Conservation (phyloP, 1,140 invertebrate species). For the Mesaphorura yosii region DNA sequence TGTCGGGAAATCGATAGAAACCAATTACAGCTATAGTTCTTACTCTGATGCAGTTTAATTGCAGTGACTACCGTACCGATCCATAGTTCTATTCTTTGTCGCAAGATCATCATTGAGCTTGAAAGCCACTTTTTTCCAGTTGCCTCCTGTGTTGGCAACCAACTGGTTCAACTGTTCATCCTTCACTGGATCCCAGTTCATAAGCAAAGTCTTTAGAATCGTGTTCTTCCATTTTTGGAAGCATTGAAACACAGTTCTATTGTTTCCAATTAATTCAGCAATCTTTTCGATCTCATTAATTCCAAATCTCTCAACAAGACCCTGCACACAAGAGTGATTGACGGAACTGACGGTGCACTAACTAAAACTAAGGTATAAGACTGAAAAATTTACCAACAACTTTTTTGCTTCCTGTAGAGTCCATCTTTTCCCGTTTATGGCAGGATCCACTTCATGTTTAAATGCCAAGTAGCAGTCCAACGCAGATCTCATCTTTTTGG, state of each 20-base stretch:
- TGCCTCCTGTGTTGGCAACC: background rate
- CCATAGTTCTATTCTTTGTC: conserved; percentile 1
- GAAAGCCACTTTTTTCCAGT: conserved; percentile 1
- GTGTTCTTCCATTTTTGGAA: background rate
- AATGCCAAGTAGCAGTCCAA: too few relatives aligned
- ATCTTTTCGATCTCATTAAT: background rate
- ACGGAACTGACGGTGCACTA: background rate
- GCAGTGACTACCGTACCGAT: background rate
- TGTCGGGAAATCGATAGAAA: background rate
- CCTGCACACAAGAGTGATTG: background rate
- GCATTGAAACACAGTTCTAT: background rate
- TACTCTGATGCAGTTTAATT: background rate
- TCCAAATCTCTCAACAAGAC: background rate
- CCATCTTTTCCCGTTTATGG: too few relatives aligned
- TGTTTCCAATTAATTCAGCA: background rate
- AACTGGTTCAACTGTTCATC: background rate
- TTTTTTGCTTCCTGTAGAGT: background rate
- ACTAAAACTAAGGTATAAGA: background rate
- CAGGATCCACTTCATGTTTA: too few relatives aligned
- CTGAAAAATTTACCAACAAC: background rate
- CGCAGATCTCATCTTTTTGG: too few relatives aligned
- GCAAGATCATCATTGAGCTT: background rate
- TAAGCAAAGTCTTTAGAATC: background rate
- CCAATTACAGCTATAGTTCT: background rate
- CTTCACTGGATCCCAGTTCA: background rate